A percentile compares a stretch with the other conserved stretches of the same genome.
Conservation (phyloP, 2,113 vertebrate genomes). For the Cyanoliseus patagonus region DNA sequence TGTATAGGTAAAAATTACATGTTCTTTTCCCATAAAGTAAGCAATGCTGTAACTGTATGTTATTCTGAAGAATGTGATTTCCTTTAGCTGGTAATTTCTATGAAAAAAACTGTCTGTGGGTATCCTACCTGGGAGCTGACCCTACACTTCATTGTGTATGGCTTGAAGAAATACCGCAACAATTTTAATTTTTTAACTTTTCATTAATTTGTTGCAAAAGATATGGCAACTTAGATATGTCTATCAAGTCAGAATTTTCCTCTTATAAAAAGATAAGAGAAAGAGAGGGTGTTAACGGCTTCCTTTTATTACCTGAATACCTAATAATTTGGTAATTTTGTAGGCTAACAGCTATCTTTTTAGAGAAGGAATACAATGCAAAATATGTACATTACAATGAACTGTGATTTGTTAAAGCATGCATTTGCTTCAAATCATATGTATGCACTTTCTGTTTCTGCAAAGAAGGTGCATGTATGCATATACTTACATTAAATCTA, state of each 20-base stretch:
- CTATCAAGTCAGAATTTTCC: neutral
- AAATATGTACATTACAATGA: neutral
- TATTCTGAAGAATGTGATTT: neutral
- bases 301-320: neutral
- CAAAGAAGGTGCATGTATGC: neutral
- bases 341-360: neutral
- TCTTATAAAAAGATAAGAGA: neutral
- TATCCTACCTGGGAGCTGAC: neutral
- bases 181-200: neutral
- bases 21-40: neutral
- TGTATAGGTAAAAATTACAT: neutral
- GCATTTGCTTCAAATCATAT: neutral
- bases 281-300: neutral
- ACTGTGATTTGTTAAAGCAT: neutral
- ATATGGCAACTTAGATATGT: neutral
- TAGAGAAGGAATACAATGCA: neutral
- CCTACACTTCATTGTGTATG: neutral
- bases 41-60: neutral
- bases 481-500: neutral
- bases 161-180: neutral
- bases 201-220: neutral
- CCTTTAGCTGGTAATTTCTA: neutral
- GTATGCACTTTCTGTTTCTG: neutral
- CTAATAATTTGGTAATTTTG: neutral
- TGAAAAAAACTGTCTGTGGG: neutral